Percentiles rank a stretch among this genome's conserved stretches.
phyloP scores from a whole-genome alignment of 1,140 invertebrate species.

The Sesamia nonagrioides region DNA sequence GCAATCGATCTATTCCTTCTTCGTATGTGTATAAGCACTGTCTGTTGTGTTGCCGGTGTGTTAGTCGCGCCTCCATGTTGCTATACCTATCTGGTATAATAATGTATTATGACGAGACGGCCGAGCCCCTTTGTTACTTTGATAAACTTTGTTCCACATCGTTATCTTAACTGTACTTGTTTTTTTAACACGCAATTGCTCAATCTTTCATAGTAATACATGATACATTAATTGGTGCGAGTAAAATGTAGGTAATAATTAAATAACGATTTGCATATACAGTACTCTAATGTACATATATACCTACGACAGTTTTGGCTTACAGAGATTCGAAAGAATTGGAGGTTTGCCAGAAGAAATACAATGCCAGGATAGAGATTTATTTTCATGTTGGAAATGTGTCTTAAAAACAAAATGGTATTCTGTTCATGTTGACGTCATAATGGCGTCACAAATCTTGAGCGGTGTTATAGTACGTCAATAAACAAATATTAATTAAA shows the following conservation, averaged over 20 bases:
- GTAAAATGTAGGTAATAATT: background rate
- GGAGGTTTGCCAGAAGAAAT: conserved; percentile 25
- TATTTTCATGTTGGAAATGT: conserved; percentile 44
- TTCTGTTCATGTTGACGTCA: conserved; percentile 23
- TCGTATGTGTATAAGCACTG: background rate
- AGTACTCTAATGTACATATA: conserved; percentile 25
- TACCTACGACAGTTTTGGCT: conserved; percentile 1
- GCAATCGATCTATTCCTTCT: background rate
- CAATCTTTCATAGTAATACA: background rate
- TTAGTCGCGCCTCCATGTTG: conserved; percentile 10
- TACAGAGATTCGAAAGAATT: conserved; percentile 40
- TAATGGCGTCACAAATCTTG: background rate
- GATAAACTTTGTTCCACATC: conserved; percentile 45
- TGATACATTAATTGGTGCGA: background rate
- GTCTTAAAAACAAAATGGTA: conserved; percentile 6
- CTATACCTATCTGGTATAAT: conserved; percentile 17
- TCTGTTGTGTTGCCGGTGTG: background rate
- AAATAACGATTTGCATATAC: no score
- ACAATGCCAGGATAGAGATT: conserved; percentile 31
- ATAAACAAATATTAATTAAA: background rate
- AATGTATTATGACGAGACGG: conserved; percentile 27
- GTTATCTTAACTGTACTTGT: conserved; percentile 35
- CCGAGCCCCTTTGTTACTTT: conserved; percentile 45
- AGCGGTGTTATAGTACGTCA: background rate
- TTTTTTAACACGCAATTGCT: conserved; percentile 9